Evolutionary conservation across 2,888 invertebrate species (phyloP).

Genomic region (Reticulitermes lucifugus): DNA sequence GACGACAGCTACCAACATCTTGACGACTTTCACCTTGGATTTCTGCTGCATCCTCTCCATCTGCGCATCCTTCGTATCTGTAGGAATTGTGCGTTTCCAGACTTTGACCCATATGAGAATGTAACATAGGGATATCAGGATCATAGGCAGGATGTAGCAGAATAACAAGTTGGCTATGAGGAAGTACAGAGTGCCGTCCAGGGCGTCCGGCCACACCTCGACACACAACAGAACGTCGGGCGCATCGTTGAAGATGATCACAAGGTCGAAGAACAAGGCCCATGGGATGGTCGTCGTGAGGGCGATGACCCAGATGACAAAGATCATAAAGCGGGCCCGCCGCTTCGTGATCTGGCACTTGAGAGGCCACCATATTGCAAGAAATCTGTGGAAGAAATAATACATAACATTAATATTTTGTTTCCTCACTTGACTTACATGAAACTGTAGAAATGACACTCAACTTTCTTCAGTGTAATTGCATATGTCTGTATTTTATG

Average conservation of each 20-base stretch:
- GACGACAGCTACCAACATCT: conserved; percentile 91
- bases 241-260: conserved; percentile 77
- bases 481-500: no score
- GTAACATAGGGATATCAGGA: conserved; percentile 92
- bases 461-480: no score
- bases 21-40: conserved; percentile 74
- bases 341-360: conserved; percentile 91
- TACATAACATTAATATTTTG: neutral
- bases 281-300: conserved; percentile 88
- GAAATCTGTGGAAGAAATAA: conserved; percentile 77
- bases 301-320: conserved; percentile 91
- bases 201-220: conserved; percentile 87
- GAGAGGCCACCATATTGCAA: conserved; percentile 95
- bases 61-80: conserved; percentile 90
- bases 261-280: conserved; percentile 90
- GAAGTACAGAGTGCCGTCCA: conserved; percentile 87
- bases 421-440: no score
- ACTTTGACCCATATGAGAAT: conserved; percentile 92
- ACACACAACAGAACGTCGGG: conserved; percentile 81
- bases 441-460: no score
- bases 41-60: conserved; percentile 94
- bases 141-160: conserved; percentile 92
- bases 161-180: conserved; percentile 88
- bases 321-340: conserved; percentile 87
- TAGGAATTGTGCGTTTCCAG: conserved; percentile 88